phyloP scores from a whole-genome alignment of 2,888 invertebrate species.

The Apamea monoglypha region DNA sequence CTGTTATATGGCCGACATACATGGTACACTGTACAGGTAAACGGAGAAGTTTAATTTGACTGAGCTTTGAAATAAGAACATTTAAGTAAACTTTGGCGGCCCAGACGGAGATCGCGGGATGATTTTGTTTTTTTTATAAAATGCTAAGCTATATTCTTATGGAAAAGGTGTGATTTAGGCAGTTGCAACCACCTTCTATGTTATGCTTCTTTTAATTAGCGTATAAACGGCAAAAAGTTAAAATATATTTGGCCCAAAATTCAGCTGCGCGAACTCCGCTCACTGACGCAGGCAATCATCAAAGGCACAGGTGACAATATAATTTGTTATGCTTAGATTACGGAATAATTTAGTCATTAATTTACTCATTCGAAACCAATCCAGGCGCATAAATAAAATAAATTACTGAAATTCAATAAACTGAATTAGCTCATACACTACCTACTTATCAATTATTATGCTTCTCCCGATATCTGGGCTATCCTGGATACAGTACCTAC shows the following conservation, averaged over 20 bases:
- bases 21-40: constrained; percentile 10
- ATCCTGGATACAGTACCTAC: neutral
- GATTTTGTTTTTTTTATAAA: neutral
- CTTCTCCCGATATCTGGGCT: neutral
- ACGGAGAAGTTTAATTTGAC: constrained; percentile 31
- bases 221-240: too few species aligned
- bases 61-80: neutral
- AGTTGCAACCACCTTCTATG: neutral
- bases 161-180: neutral
- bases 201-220: too few species aligned
- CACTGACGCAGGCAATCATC: too few species aligned
- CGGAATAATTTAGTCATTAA: too few species aligned
- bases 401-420: neutral
- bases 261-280: too few species aligned
- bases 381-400: neutral
- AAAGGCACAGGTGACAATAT: too few species aligned
- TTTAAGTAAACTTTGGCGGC: neutral
- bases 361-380: neutral
- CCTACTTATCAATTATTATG: neutral
- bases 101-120: too few species aligned
- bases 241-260: too few species aligned
- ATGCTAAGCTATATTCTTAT: neutral
- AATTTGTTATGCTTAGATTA: too few species aligned
- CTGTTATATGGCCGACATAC: constrained; percentile 63
- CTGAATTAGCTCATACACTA: neutral